Conservation (phyloP, 2,113 vertebrate species). For the Indicator indicator region DNA sequence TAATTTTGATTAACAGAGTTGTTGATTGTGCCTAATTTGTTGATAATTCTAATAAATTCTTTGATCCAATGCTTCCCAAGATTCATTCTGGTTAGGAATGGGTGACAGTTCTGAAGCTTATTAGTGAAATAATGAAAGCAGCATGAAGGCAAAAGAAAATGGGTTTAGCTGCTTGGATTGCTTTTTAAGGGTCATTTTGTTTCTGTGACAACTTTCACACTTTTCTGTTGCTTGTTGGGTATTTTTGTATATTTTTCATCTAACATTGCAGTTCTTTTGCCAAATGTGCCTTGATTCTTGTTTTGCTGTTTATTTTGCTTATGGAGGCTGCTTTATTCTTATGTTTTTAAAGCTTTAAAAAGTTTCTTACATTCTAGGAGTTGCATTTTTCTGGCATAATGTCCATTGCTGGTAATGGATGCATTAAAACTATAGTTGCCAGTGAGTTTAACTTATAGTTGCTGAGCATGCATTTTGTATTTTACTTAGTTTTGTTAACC, state of each 20-base stretch:
- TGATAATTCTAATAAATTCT: neutral
- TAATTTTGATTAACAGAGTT: conserved; percentile 35
- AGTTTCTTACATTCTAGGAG: conserved; percentile 43
- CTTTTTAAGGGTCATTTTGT: conserved; percentile 57
- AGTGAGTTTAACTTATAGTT: conserved; percentile 60
- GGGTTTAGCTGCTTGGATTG: conserved; percentile 51
- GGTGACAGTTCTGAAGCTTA: neutral
- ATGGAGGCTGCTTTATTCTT: conserved; percentile 57
- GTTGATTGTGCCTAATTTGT: conserved; percentile 7
- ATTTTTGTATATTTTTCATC: conserved; percentile 72
- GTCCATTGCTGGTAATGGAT: conserved; percentile 65
- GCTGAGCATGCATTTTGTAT: conserved; percentile 77
- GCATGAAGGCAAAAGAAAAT: neutral
- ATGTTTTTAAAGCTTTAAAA: conserved; percentile 36
- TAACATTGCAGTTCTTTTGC: conserved; percentile 75
- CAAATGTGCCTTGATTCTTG: conserved; percentile 62
- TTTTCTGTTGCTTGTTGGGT: conserved; percentile 76
- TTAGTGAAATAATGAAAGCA: neutral
- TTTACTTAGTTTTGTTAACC: conserved; percentile 74
- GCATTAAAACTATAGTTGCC: conserved; percentile 37
- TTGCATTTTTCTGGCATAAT: conserved; percentile 63
- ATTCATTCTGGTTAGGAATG: neutral
- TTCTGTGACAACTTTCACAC: conserved; percentile 61
- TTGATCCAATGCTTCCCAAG: neutral
- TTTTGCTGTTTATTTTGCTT: conserved; percentile 58